phyloP scores from a whole-genome alignment of 2,888 invertebrate genomes.

The Anoncus sp. region DNA sequence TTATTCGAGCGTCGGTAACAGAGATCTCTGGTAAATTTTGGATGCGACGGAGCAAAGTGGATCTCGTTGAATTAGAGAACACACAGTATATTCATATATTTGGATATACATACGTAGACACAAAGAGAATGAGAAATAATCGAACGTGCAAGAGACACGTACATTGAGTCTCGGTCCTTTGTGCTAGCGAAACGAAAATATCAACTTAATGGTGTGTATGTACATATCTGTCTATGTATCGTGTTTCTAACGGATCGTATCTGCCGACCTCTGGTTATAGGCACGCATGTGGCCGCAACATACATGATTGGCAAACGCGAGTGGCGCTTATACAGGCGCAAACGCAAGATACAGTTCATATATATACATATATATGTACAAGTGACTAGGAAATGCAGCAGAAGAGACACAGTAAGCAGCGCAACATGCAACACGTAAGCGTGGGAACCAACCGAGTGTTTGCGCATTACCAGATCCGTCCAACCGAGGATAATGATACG shows the following conservation, averaged over 20 bases:
- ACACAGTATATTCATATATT: neutral
- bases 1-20: neutral
- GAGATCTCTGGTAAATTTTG: neutral
- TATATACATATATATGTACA: constrained; percentile 1
- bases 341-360: neutral
- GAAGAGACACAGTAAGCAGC: constrained; percentile 34
- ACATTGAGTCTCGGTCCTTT: constrained; percentile 19
- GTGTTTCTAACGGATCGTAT: constrained; percentile 37
- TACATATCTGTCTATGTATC: neutral
- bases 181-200: constrained; percentile 40
- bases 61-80: constrained; percentile 34
- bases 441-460: constrained; percentile 73
- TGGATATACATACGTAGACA: neutral
- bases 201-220: constrained; percentile 38
- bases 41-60: constrained; percentile 16
- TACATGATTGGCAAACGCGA: constrained; percentile 58
- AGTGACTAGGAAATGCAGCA: constrained; percentile 42
- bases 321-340: constrained; percentile 15
- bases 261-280: constrained; percentile 19
- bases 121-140: constrained; percentile 7
- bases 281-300: constrained; percentile 47
- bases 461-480: constrained; percentile 73
- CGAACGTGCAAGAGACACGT: constrained; percentile 5
- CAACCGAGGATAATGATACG: constrained; percentile 73
- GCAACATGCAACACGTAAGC: constrained; percentile 71